These are phyloP conservation scores for Coelopa frigida DNA, from an alignment of 1,140 invertebrate species.

Conservation along the genomic window DNA sequence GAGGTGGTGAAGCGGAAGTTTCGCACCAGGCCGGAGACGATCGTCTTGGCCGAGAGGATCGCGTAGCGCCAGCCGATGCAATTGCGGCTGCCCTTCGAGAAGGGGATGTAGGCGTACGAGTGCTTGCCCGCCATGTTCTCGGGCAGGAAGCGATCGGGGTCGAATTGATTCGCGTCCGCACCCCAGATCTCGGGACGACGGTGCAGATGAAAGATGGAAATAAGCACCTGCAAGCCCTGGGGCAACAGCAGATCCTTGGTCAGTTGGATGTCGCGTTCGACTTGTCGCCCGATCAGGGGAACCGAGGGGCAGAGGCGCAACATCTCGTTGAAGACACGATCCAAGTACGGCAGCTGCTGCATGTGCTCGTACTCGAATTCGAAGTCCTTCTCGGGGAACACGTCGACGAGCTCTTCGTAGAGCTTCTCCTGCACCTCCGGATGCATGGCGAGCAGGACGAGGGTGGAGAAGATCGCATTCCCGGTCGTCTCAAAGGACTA, in stretches of 20 bases:
- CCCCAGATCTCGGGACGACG: conserved; percentile 24
- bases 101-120: conserved; percentile 49
- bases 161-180: conserved; percentile 51
- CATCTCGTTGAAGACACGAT: conserved; percentile 18
- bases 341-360: conserved; percentile 5
- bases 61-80: conserved; percentile 45
- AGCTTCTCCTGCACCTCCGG: conserved; percentile 14
- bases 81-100: conserved; percentile 51
- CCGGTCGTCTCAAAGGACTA: conserved; percentile 16
- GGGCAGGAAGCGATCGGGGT: conserved; percentile 54
- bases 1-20: conserved; percentile 7
- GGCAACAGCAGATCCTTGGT: conserved; percentile 9
- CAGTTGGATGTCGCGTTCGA: background rate
- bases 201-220: conserved; percentile 26
- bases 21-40: conserved; percentile 5
- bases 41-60: conserved; percentile 1
- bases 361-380: conserved; percentile 7
- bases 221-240: conserved; percentile 11
- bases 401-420: conserved; percentile 13
- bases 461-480: background rate
- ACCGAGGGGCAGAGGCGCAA: conserved; percentile 16
- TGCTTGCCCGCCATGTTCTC: conserved; percentile 35
- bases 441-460: conserved; percentile 19
- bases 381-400: conserved; percentile 9
- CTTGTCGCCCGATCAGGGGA: conserved; percentile 14